phyloP scores from a whole-genome alignment of 2,113 vertebrate species.

The Sarotherodon lohbergeri region DNA sequence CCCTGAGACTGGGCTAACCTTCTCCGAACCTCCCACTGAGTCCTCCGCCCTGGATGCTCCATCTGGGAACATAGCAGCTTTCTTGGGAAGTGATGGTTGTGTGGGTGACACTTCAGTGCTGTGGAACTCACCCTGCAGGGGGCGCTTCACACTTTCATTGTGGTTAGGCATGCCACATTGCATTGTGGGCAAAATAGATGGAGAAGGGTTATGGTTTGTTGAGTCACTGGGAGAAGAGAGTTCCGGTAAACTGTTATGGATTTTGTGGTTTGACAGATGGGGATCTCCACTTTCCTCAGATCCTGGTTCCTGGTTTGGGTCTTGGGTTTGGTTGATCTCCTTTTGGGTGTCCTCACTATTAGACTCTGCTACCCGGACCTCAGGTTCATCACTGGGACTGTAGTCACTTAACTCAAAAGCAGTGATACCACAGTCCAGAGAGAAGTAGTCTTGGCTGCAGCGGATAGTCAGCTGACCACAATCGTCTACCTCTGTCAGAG shows the following conservation, averaged over 20 bases:
- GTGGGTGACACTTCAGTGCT: conserved; percentile 84
- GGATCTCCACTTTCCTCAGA: conserved; percentile 20
- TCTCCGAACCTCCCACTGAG: not conserved
- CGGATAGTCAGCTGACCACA: conserved; percentile 96
- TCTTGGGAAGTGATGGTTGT: conserved; percentile 83
- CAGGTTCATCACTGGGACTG: conserved; percentile 87
- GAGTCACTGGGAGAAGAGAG: conserved; percentile 34
- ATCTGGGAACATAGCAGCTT: conserved; percentile 79
- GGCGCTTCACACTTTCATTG: conserved; percentile 79
- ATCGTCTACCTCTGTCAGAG: conserved; percentile 93
- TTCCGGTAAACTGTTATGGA: conserved; percentile 78
- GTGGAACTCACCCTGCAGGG: conserved; percentile 79
- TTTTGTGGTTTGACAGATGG: conserved; percentile 46
- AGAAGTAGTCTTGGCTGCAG: conserved; percentile 97
- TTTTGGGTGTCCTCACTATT: conserved; percentile 19
- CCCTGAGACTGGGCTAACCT: conserved; percentile 37
- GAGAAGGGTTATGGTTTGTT: not conserved
- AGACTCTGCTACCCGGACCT: conserved; percentile 58
- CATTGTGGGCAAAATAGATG: conserved; percentile 7
- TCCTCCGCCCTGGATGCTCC: conserved; percentile 42
- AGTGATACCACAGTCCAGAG: conserved; percentile 96
- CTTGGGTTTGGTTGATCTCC: not conserved
- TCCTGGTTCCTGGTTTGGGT: not conserved
- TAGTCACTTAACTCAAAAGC: conserved; percentile 95
- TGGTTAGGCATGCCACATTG: conserved; percentile 44